Conservation (phyloP, 2,113 vertebrate species). For the Scartelaos histophorus region DNA sequence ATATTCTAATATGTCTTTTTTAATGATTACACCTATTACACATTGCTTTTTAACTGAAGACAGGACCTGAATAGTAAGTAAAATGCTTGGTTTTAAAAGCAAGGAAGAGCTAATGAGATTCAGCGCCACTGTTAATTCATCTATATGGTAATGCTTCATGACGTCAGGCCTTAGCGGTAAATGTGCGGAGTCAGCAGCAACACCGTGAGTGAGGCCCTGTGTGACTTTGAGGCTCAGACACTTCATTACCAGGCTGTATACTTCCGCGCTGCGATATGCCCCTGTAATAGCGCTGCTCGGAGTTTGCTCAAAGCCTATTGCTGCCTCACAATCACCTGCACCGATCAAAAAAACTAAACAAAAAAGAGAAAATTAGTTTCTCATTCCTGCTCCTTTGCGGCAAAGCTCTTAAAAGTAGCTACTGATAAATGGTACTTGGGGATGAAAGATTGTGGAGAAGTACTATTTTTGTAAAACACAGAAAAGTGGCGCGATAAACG, state of each 20-base stretch:
- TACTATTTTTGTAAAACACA: conserved; percentile 6
- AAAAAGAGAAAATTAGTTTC: conserved; percentile 14
- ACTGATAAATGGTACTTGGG: conserved; percentile 53
- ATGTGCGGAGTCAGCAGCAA: conserved; percentile 56
- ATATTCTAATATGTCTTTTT: conserved; percentile 53
- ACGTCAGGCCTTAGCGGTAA: conserved; percentile 33
- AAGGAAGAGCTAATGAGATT: conserved; percentile 36
- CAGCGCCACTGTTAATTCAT: conserved; percentile 44
- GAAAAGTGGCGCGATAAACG: conserved; percentile 17
- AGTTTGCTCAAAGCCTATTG: conserved; percentile 31
- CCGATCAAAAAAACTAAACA: conserved; percentile 5
- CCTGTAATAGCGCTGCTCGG: conserved; percentile 30
- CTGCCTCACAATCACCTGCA: conserved; percentile 5
- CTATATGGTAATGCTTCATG: conserved; percentile 51
- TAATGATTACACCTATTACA: conserved; percentile 34
- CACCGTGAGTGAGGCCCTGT: conserved; percentile 23
- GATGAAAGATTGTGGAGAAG: conserved; percentile 2
- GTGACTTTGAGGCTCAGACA: conserved; percentile 49
- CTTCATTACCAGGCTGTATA: conserved; percentile 41
- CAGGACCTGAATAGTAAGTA: conserved; percentile 27
- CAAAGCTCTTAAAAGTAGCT: conserved; percentile 36
- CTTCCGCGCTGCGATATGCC: conserved; percentile 20
- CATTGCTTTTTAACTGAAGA: neutral
- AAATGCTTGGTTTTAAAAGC: conserved; percentile 20
- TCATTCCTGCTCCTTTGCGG: conserved; percentile 39